Percentiles rank a stretch among this genome's conserved stretches.
These are phyloP conservation scores for Syrista parreyssii DNA, from an alignment of 2,888 invertebrate genomes.

Conservation along the genomic window DNA sequence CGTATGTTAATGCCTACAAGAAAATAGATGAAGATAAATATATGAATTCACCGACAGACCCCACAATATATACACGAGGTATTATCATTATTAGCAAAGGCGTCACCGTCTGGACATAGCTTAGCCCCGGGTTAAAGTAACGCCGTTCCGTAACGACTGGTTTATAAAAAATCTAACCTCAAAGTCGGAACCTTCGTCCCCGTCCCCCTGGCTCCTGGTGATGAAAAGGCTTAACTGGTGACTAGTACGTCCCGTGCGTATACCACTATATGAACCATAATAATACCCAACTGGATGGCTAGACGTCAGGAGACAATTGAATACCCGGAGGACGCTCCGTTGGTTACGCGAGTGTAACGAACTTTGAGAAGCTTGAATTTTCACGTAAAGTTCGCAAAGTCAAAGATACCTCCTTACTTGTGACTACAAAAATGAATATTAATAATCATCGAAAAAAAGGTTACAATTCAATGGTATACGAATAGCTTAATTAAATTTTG, in stretches of 20 bases:
- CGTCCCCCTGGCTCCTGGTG: neutral
- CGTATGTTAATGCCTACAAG: neutral
- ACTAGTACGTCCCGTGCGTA: neutral
- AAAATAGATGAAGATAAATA: neutral
- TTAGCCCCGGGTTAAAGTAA: neutral
- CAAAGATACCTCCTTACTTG: neutral
- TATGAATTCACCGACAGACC: neutral
- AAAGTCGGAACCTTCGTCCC: constrained; percentile 2
- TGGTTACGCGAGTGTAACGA: neutral
- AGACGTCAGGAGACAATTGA: neutral
- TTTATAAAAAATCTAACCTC: constrained; percentile 25
- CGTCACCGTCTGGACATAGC: neutral
- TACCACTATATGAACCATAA: neutral
- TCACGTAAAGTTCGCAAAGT: neutral
- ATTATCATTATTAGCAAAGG: neutral
- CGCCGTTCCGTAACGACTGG: constrained; percentile 19
- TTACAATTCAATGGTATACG: neutral
- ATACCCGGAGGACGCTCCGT: neutral
- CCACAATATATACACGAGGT: neutral
- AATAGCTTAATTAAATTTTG: too few relatives aligned
- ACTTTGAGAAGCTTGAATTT: neutral
- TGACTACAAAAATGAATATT: neutral
- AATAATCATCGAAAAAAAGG: neutral
- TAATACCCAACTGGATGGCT: neutral
- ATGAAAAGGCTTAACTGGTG: neutral